A percentile compares a stretch with the other conserved stretches of the same genome.
These are phyloP conservation scores for Neoascia interrupta DNA, from an alignment of 2,888 invertebrate genomes.

Conservation along the genomic window DNA sequence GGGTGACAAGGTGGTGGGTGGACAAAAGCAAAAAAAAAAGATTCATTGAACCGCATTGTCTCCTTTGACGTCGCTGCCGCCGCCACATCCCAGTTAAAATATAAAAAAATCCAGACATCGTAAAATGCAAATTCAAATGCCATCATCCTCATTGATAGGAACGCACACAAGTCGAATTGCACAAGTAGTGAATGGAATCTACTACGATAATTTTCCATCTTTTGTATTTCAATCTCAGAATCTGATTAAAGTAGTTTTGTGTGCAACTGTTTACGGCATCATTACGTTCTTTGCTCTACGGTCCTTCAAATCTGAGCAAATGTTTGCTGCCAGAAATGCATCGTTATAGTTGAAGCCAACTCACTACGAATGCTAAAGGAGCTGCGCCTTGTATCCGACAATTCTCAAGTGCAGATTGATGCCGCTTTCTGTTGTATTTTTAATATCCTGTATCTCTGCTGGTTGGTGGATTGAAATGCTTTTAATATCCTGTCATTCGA, in stretches of 20 bases:
- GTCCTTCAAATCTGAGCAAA: background rate
- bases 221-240: too few relatives aligned
- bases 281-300: constrained; percentile 35
- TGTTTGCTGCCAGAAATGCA: constrained; percentile 52
- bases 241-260: constrained; percentile 48
- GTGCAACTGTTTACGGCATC: constrained; percentile 48
- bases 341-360: too few relatives aligned
- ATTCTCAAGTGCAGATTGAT: constrained; percentile 48
- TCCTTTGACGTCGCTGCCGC: too few relatives aligned
- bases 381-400: background rate
- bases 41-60: constrained; percentile 54
- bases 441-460: constrained; percentile 60
- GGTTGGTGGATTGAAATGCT: constrained; percentile 45
- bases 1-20: too few relatives aligned
- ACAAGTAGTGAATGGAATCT: constrained; percentile 2
- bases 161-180: background rate
- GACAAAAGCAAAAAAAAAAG: too few relatives aligned
- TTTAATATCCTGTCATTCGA: constrained; percentile 59
- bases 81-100: constrained; percentile 3
- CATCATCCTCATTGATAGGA: constrained; percentile 25
- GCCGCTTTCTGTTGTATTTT: constrained; percentile 46
- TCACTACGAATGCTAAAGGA: background rate
- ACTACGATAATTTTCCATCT: constrained; percentile 23
- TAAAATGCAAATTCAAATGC: constrained; percentile 63
- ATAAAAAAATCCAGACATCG: constrained; percentile 49